A percentile compares a stretch with the other conserved stretches of the same genome.
These are phyloP conservation scores for Pseudomyrmex gracilis DNA, from an alignment of 1,140 invertebrate genomes.

Conservation along the genomic window DNA sequence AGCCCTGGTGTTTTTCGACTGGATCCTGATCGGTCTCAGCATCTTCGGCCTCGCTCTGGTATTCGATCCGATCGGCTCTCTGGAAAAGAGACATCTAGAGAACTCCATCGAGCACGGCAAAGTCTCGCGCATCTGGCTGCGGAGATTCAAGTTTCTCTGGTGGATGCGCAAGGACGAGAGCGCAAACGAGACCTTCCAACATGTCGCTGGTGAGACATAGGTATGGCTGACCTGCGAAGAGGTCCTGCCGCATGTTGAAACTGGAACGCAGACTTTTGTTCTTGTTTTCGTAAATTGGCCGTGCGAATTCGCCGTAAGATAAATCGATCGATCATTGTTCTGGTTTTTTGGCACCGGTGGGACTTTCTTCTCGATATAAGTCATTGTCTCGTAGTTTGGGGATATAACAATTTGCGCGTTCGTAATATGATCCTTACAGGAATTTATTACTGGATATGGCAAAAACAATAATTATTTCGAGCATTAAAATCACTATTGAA, in stretches of 20 bases:
- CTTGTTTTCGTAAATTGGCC: not conserved
- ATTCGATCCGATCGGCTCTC: conserved; percentile 92
- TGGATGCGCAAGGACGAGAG: conserved; percentile 92
- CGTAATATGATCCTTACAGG: not conserved
- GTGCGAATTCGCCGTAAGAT: not conserved
- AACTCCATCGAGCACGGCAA: conserved; percentile 84
- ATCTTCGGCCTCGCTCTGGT: conserved; percentile 91
- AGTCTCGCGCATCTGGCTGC: conserved; percentile 88
- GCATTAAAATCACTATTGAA: too few relatives aligned
- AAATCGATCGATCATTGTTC: conserved; percentile 13
- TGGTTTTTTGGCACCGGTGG: conserved; percentile 25
- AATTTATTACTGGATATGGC: not conserved
- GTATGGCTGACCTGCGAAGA: conserved; percentile 74
- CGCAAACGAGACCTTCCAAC: conserved; percentile 93
- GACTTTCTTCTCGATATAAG: conserved; percentile 30
- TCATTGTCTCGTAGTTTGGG: not conserved
- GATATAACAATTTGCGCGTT: not conserved
- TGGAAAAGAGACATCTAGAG: conserved; percentile 88
- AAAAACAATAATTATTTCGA: not conserved
- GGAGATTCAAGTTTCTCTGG: conserved; percentile 92
- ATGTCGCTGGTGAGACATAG: conserved; percentile 90
- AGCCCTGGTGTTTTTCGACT: conserved; percentile 92
- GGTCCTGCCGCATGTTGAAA: conserved; percentile 64
- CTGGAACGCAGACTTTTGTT: conserved; percentile 6
- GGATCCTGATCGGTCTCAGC: conserved; percentile 91